Evolutionary conservation across 1,140 invertebrate genomes (phyloP), one percentile per base, ranked within the genome.

Genomic region (Drosophila kurseongensis): DNA sequence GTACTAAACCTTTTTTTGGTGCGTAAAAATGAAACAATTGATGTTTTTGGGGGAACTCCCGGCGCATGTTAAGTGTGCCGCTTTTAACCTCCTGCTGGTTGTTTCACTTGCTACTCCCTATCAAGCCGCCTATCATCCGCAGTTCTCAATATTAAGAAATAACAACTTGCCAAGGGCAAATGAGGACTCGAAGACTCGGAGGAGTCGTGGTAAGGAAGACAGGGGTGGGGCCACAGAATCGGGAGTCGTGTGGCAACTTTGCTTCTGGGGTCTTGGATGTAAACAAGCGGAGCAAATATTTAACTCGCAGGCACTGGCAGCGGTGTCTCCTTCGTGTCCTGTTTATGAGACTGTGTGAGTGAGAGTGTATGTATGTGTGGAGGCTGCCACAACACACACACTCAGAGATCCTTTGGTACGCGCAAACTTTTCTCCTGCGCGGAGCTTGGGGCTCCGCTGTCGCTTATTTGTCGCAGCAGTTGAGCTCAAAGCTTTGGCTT

Each of bases 81-180:
- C 38, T 2, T 29, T 6, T 40, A 9, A 16, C 4, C 50, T 35
- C 35, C 32, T 5, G 32, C 23, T 48, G 42, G 23, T 44, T 68
- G 38, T 44, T n/a, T 45, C 10, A 27, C 42, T n/a, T 2, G 13
- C 27, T n/a, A 8, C 47, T 29, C 27, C n/a, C 47, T 32, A 50
- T 50, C 48, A 35, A 16, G 13, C 51, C 27, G 45, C 62, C 47
- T 71, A 60, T 62, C 74, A 68, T 62, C n/a, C 44, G 61, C 75
- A 52, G 45, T 50, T 69, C 80, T 89, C 84, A 77, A 89, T 88
- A 88, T 88, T 83, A 88, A 89, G 83, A 88, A 88, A 88, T 89
- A 88, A 86, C 79, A 88, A 88, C 75, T 80, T 68, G 75, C 78
- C 74, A 41, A 50, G 59, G 71, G 62, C 71, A 57, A 63, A 58